Percentiles rank a stretch among this genome's conserved stretches.
phyloP scores from a whole-genome alignment of 2,888 invertebrate genomes.

The Nephrotoma flavescens region DNA sequence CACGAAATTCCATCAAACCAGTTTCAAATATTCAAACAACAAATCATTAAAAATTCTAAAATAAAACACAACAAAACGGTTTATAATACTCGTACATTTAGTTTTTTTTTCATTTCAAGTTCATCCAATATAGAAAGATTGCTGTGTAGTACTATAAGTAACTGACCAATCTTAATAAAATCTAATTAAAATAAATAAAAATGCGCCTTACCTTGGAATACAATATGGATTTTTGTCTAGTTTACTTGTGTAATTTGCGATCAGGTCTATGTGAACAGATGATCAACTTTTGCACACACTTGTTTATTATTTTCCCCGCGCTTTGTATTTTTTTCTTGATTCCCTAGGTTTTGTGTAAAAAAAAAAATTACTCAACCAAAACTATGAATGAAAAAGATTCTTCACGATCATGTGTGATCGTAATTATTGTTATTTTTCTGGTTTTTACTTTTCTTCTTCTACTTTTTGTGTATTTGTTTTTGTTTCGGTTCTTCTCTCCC shows the following conservation, averaged over 20 bases:
- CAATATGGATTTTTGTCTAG: background rate
- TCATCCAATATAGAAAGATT: background rate
- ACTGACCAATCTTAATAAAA: background rate
- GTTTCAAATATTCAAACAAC: background rate
- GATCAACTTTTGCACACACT: background rate
- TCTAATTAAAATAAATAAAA: background rate
- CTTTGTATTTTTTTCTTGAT: background rate
- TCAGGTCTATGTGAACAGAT: background rate
- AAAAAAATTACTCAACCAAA: conserved; percentile 1
- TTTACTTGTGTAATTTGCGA: background rate
- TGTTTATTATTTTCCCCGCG: background rate
- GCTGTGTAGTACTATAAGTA: background rate
- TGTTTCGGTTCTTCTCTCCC: background rate
- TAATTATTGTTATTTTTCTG: background rate
- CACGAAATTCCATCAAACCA: background rate
- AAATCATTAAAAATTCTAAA: background rate
- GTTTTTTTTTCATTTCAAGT: background rate
- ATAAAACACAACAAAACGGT: background rate
- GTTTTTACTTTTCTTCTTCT: background rate
- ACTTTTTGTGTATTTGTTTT: background rate
- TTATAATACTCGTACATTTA: background rate
- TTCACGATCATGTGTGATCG: background rate
- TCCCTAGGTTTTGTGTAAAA: background rate
- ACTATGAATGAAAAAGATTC: conserved; percentile 2
- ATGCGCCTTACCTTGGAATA: background rate